phyloP scores from a whole-genome alignment of 2,888 invertebrate genomes.

The Rhogogaster chlorosoma region DNA sequence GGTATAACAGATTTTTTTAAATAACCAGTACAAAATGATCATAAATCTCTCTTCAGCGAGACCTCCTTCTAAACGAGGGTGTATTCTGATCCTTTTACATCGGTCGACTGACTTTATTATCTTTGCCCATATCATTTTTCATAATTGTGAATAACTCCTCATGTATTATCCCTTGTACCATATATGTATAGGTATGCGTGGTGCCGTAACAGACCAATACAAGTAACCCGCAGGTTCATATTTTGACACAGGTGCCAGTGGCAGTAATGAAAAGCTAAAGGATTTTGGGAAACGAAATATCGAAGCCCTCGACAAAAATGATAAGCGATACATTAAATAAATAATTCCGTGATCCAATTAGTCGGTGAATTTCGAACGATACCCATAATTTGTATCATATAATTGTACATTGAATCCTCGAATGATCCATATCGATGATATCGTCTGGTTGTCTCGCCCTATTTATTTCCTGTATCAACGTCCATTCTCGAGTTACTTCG shows the following conservation, averaged over 20 bases:
- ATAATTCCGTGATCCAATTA: neutral
- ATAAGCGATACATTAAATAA: neutral
- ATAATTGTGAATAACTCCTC: neutral
- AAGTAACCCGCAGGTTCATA: neutral
- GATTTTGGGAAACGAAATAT: neutral
- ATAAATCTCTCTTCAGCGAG: neutral
- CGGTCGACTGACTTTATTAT: conserved; percentile 6
- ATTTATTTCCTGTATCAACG: neutral
- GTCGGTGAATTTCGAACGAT: neutral
- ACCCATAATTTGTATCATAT: neutral
- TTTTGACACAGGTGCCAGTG: neutral
- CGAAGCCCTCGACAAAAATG: neutral
- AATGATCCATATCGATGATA: neutral
- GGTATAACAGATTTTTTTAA: neutral
- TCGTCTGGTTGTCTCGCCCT: neutral
- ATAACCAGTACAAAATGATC: neutral
- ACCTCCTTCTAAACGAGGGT: neutral
- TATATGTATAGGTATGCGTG: neutral
- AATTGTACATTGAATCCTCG: neutral
- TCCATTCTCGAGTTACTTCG: neutral
- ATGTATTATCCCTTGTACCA: neutral
- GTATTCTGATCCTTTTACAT: neutral
- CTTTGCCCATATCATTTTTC: neutral
- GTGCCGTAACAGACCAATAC: neutral
- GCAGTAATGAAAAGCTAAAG: neutral